These are phyloP conservation scores for Mythimna loreyi DNA, from an alignment of 2,888 invertebrate species.

Conservation along the genomic window DNA sequence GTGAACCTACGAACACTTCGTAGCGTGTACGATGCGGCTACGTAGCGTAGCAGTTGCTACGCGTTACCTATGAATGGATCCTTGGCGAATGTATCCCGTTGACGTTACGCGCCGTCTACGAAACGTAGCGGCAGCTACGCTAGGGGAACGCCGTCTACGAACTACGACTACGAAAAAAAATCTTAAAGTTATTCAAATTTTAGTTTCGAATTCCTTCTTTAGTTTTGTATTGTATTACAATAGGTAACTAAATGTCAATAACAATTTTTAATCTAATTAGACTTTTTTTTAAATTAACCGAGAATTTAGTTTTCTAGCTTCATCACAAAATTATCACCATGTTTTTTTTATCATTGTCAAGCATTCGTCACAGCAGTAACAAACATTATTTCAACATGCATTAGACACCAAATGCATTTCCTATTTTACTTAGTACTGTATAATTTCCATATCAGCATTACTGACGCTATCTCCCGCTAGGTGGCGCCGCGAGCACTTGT, in stretches of 20 bases:
- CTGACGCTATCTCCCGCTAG: conserved; percentile 70
- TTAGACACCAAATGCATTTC: not conserved
- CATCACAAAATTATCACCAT: no score
- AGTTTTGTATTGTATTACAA: no score
- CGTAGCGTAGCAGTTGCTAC: conserved; percentile 11
- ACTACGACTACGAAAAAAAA: no score
- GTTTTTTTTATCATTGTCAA: no score
- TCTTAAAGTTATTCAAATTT: no score
- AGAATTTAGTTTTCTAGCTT: no score
- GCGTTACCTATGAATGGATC: not conserved
- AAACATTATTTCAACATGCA: not conserved
- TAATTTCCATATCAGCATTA: conserved; percentile 57
- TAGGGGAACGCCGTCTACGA: no score
- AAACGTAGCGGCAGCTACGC: not conserved
- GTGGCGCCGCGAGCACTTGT: conserved; percentile 72
- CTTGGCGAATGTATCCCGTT: conserved; percentile 1
- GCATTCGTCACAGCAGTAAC: no score
- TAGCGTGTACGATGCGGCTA: conserved; percentile 14
- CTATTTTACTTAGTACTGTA: conserved; percentile 13
- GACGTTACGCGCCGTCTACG: not conserved
- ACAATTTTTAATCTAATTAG: no score
- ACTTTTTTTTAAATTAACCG: no score
- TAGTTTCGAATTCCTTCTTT: no score
- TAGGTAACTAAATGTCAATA: no score
- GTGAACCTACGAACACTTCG: not conserved